Evolutionary conservation across 2,888 invertebrate species (phyloP).

Genomic region (Blera fallax): DNA sequence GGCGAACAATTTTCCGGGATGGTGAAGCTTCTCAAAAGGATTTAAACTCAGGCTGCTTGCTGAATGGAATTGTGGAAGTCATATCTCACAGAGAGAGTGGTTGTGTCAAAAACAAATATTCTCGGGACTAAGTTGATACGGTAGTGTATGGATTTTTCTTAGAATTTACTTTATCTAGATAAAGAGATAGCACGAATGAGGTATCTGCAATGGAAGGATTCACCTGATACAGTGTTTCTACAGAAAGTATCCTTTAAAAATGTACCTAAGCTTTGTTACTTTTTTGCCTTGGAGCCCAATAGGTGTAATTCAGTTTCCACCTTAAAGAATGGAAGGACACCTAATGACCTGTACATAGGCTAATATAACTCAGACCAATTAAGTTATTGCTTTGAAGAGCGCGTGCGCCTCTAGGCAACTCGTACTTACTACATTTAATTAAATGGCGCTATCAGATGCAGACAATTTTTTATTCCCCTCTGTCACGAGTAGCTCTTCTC

Average conservation of each 20-base stretch:
- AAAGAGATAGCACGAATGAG: neutral
- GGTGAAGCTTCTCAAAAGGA: conserved; percentile 65
- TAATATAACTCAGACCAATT: neutral
- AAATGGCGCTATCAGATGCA: neutral
- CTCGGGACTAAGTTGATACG: neutral
- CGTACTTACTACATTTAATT: neutral
- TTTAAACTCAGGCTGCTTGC: conserved; percentile 16
- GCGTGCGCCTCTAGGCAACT: neutral
- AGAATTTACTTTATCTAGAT: neutral
- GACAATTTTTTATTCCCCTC: neutral
- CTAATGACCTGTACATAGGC: neutral
- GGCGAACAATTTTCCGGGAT: conserved; percentile 68
- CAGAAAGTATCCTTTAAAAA: neutral
- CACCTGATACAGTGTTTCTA: neutral
- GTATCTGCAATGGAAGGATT: neutral
- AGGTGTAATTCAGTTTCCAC: too few relatives aligned
- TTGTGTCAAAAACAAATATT: conserved; percentile 62
- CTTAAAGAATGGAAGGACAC: too few relatives aligned
- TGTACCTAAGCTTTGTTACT: neutral
- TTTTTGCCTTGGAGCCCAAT: neutral
- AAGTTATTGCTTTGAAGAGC: neutral
- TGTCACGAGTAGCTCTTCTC: neutral
- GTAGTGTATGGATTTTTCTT: neutral
- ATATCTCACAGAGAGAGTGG: neutral
- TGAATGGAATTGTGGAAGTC: conserved; percentile 33